Evolutionary conservation across 2,888 invertebrate species (phyloP).

Genomic region (Limnephilus lunatus): DNA sequence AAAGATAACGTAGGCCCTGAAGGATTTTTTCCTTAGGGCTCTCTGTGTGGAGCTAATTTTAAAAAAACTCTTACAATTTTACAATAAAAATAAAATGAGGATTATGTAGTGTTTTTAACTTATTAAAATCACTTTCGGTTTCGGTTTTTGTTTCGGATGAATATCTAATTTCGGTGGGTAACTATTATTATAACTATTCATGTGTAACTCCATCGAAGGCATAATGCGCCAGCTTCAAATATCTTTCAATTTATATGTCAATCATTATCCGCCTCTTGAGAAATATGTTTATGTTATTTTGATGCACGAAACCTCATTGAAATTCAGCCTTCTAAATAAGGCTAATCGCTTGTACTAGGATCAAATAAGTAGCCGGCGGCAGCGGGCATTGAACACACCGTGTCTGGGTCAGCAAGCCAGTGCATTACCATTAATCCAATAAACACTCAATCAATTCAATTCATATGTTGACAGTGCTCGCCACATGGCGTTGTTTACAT

Average conservation of each 20-base stretch:
- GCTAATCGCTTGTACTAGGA: neutral
- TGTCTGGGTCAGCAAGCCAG: neutral
- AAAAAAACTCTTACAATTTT: too few relatives aligned
- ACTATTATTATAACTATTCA: neutral
- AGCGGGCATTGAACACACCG: neutral
- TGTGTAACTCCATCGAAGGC: neutral
- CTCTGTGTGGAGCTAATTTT: too few relatives aligned
- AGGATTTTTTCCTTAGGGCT: too few relatives aligned
- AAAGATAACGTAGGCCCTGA: too few relatives aligned
- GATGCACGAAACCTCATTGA: neutral
- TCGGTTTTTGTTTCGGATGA: too few relatives aligned
- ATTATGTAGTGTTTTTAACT: too few relatives aligned
- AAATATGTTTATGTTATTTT: neutral
- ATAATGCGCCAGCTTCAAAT: neutral
- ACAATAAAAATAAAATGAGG: too few relatives aligned
- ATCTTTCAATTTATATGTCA: neutral
- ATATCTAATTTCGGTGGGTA: too few relatives aligned
- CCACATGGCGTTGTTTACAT: neutral
- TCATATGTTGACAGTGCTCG: neutral
- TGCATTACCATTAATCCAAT: neutral
- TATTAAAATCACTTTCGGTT: too few relatives aligned
- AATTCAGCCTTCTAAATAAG: neutral
- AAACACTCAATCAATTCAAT: neutral
- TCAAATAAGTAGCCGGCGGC: neutral
- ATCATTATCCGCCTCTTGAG: neutral